Evolutionary conservation across 2,797 vertebrate genomes (phyloP).

Genomic region (Gymnothorax javanicus): DNA sequence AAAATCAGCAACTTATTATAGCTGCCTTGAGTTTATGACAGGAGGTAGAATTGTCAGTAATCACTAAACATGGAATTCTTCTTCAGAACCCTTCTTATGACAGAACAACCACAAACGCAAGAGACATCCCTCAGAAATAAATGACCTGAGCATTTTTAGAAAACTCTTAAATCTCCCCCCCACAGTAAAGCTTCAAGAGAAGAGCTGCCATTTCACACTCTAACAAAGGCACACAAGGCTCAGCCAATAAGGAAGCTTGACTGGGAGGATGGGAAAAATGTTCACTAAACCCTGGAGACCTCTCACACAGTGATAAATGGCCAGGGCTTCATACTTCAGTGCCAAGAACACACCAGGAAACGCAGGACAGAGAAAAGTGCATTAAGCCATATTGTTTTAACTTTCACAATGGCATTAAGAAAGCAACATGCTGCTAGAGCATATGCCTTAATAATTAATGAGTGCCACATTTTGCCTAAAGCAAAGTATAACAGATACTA

Average conservation of each 20-base stretch:
- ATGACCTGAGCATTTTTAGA: neutral
- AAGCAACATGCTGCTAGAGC: neutral
- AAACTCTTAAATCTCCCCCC: neutral
- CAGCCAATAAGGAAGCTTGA: neutral
- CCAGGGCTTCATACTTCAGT: neutral
- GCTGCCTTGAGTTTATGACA: neutral
- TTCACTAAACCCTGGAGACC: neutral
- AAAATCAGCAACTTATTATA: neutral
- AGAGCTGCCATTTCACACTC: neutral
- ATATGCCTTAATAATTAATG: neutral
- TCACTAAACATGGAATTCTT: neutral
- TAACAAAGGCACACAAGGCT: neutral
- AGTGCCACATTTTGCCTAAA: neutral
- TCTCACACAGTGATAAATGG: neutral
- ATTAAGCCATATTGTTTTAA: neutral
- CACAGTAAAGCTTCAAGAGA: neutral
- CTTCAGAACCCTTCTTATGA: neutral
- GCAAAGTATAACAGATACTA: neutral
- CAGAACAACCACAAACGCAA: neutral
- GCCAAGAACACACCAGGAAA: neutral
- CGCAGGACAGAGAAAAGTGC: neutral
- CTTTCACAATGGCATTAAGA: neutral
- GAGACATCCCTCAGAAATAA: neutral
- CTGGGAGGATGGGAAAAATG: neutral
- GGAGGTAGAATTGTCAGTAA: neutral